Evolutionary conservation across 2,888 invertebrate genomes (phyloP), one percentile per base, ranked within the genome.

Genomic region (Ectropis crepuscularia): DNA sequence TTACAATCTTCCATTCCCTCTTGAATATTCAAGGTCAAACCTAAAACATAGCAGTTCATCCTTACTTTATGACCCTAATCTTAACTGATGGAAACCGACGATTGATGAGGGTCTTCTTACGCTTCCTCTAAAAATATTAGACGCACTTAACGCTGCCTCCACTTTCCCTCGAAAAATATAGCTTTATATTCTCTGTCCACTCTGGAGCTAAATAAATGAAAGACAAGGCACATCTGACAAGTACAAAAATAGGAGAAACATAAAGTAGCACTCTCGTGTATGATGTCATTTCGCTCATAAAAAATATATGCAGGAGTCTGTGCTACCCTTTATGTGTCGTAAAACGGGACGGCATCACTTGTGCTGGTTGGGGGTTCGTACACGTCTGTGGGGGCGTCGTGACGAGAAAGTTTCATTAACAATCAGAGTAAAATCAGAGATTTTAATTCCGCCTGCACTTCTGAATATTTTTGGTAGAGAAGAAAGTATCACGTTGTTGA

Each of bases 191-290:
- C 45, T 39, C 55, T 53, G 60, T 64, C 59, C 62, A 65, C 61
- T 63, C 28, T 10, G 36, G 57, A 46, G 36, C 57, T 61, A 61
- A 66, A 66, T 67, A 68, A 69, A 69, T 68, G 61, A 67, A 58
- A 68, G 65, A 63, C 64, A 67, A 57, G 66, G 50, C 47, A 49
- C 68, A 63, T 64, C 57, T 53, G 65, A 67, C 72, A 70, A 68
- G 67, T 67, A 63, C 70, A 68, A 61, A 65, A 70, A 71, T 60
- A 63, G 64, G 28, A 47, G 53, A 41, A 55, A 67, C 69, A 65
- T 72, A 70, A 72, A 72, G 57, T 67, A 70, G 65, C 72, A 70
- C 70, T 72, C 63, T 49, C 43, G 63, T 16, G 46, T 58, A 63
- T 65, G 61, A 64, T 55, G 65, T 61, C 64, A 60, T 63, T 57